Percentiles rank a stretch among this genome's conserved stretches.
Evolutionary conservation across 2,797 vertebrate genomes (phyloP).

Genomic region (Perodicticus potto): DNA sequence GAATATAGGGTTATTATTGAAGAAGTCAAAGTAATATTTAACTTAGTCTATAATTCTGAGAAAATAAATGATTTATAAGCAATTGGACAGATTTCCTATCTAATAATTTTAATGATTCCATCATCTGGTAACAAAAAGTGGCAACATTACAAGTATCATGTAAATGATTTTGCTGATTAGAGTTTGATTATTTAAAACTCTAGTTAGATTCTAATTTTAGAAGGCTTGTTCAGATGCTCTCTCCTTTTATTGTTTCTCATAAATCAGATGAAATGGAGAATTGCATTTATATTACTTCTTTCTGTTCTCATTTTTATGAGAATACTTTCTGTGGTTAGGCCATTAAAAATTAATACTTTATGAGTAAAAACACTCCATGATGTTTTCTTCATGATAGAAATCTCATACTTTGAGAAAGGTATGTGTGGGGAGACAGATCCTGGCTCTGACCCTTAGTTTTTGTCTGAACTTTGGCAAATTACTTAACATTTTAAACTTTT

Average conservation of each 20-base stretch:
- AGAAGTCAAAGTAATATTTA: background rate
- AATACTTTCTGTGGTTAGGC: background rate
- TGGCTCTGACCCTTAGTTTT: background rate
- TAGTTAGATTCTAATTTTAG: conserved; percentile 51
- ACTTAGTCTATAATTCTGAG: conserved; percentile 3
- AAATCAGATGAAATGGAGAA: conserved; percentile 37
- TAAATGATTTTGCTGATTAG: background rate
- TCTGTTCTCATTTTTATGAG: conserved; percentile 44
- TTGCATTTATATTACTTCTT: conserved; percentile 41
- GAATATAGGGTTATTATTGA: background rate
- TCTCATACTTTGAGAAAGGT: background rate
- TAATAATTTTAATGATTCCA: conserved; percentile 9
- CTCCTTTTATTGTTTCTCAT: conserved; percentile 42
- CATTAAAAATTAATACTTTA: conserved; percentile 34
- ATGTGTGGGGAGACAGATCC: too few relatives aligned
- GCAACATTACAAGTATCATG: background rate
- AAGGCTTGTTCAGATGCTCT: conserved; percentile 21
- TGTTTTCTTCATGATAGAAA: background rate
- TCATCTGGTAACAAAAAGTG: background rate
- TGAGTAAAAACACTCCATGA: background rate
- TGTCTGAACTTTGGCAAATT: background rate
- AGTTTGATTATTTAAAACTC: conserved; percentile 30
- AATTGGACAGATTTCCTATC: background rate
- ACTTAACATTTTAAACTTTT: background rate
- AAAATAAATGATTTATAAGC: conserved; percentile 46